Percentiles rank a stretch among this genome's conserved stretches.
phyloP scores from a whole-genome alignment of 1,140 invertebrate genomes.

The Pygmarrhopalites habei region DNA sequence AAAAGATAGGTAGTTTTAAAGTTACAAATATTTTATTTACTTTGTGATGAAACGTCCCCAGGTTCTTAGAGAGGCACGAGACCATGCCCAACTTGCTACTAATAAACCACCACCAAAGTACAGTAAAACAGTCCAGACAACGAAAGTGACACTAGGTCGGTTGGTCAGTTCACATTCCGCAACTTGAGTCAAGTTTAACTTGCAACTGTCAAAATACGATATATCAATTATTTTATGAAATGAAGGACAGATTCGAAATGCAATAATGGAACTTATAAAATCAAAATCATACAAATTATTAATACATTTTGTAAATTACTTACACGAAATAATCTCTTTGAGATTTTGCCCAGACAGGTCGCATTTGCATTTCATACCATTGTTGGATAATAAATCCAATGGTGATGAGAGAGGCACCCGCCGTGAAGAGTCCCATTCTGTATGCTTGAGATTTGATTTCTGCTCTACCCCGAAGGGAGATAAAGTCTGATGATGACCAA shows the following conservation, averaged over 20 bases:
- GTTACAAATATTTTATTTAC: constrained; percentile 12
- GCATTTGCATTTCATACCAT: constrained; percentile 67
- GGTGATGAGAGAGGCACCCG: constrained; percentile 56
- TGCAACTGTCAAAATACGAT: constrained; percentile 42
- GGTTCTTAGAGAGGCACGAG: constrained; percentile 64
- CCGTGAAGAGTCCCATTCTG: constrained; percentile 65
- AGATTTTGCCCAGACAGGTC: constrained; percentile 62
- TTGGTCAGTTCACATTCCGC: constrained; percentile 31
- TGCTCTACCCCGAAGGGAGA: constrained; percentile 66
- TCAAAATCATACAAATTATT: too few species aligned
- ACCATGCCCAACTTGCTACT: constrained; percentile 93
- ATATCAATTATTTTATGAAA: background rate
- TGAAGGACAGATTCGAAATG: background rate
- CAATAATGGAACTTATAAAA: constrained; percentile 1
- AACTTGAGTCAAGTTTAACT: constrained; percentile 43
- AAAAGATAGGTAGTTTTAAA: background rate
- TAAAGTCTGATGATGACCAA: constrained; percentile 64
- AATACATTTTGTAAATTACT: constrained; percentile 43
- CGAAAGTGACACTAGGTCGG: constrained; percentile 68
- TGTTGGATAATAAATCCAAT: constrained; percentile 73
- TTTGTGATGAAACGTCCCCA: constrained; percentile 68
- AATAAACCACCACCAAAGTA: constrained; percentile 73
- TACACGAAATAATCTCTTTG: constrained; percentile 73
- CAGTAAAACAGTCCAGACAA: constrained; percentile 71
- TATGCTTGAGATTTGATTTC: constrained; percentile 77